A percentile compares a stretch with the other conserved stretches of the same genome.
phyloP scores from a whole-genome alignment of 2,797 vertebrate genomes.

The Pangasius djambal region DNA sequence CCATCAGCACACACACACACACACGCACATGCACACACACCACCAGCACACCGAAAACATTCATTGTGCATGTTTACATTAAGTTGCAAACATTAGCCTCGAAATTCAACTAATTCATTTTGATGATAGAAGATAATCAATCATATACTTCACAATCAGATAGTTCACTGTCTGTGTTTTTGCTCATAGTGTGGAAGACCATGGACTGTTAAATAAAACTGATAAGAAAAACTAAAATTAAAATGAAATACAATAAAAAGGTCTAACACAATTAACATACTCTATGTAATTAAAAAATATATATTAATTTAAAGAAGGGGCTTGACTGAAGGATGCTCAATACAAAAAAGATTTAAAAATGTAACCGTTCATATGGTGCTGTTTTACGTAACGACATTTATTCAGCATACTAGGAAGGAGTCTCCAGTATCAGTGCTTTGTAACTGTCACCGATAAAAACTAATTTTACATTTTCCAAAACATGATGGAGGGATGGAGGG shows the following conservation, averaged over 20 bases:
- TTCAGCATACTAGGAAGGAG: not conserved
- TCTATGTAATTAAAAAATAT: not conserved
- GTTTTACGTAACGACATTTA: not conserved
- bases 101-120: not conserved
- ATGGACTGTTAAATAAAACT: not conserved
- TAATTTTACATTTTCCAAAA: not conserved
- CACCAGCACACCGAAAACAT: not conserved
- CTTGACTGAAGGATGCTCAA: not conserved
- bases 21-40: not conserved
- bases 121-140: not conserved
- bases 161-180: not conserved
- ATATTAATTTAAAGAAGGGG: not conserved
- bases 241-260: not conserved
- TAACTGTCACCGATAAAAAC: not conserved
- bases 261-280: not conserved
- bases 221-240: too few relatives aligned
- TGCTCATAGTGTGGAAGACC: not conserved
- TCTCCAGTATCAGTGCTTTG: not conserved
- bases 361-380: not conserved
- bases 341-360: not conserved
- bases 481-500: not conserved
- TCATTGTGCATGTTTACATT: not conserved
- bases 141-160: not conserved
- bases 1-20: slow-evolving; percentile 72
- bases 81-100: not conserved